phyloP scores from a whole-genome alignment of 2,113 vertebrate species.

The Falcunculus frontatus region DNA sequence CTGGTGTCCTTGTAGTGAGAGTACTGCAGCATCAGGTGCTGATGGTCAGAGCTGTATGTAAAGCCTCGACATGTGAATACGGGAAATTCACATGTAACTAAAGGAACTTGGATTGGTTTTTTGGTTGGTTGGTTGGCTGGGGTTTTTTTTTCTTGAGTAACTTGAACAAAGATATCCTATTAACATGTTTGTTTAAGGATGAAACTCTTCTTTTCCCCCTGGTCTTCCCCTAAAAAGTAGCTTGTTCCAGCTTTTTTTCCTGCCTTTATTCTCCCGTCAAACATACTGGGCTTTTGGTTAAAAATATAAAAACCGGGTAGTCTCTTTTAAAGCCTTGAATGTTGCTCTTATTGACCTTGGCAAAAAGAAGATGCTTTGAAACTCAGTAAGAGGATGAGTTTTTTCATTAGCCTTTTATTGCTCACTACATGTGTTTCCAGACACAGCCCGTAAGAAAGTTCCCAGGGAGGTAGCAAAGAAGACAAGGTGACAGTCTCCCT shows the following conservation, averaged over 20 bases:
- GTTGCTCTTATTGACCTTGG: neutral
- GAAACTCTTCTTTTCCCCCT: neutral
- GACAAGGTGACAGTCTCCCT: neutral
- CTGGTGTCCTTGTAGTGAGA: neutral
- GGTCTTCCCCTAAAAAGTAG: neutral
- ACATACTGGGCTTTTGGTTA: neutral
- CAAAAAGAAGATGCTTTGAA: neutral
- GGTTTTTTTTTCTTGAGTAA: neutral
- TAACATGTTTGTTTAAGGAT: neutral
- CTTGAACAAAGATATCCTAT: neutral
- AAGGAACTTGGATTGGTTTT: neutral
- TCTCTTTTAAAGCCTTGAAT: neutral
- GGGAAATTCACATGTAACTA: neutral
- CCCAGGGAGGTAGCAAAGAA: neutral
- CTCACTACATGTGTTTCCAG: neutral
- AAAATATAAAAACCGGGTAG: neutral
- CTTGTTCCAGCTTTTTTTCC: neutral
- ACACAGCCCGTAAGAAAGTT: neutral
- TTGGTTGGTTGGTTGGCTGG: neutral
- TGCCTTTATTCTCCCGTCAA: neutral
- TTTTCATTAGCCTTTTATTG: neutral
- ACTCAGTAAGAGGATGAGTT: neutral
- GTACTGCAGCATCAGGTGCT: neutral
- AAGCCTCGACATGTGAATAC: fast-evolving
- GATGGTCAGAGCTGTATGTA: neutral